Percentiles rank a stretch among this genome's conserved stretches.
phyloP scores from a whole-genome alignment of 2,113 vertebrate species.

The Globicephala melas region DNA sequence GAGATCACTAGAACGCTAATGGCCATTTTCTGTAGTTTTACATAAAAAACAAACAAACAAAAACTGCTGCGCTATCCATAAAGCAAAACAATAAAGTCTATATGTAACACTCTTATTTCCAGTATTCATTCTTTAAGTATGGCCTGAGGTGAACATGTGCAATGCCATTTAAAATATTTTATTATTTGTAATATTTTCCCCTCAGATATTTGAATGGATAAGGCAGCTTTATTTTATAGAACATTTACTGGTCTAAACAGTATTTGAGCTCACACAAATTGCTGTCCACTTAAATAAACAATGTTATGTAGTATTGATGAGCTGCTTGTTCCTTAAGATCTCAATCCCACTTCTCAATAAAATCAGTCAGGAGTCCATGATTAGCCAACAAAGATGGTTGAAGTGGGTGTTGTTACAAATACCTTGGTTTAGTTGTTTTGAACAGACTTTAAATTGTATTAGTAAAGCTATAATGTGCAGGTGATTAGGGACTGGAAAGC shows the following conservation, averaged over 20 bases:
- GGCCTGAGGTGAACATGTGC: not conserved
- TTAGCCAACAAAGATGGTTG: not conserved
- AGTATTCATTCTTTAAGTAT: not conserved
- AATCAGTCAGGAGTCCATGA: not conserved
- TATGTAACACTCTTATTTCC: slow-evolving; percentile 26
- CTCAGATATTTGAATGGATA: not conserved
- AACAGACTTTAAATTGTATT: slow-evolving; percentile 6
- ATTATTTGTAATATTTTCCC: slow-evolving; percentile 56
- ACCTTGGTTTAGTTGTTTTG: not conserved
- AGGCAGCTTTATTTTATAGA: slow-evolving; percentile 12
- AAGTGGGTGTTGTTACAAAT: not conserved
- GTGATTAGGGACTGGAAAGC: not conserved
- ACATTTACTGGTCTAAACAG: not conserved
- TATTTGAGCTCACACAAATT: slow-evolving; percentile 39
- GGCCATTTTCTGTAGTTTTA: not conserved
- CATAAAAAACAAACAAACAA: not conserved
- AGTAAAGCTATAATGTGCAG: not conserved
- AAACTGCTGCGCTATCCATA: not conserved
- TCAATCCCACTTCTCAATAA: not conserved
- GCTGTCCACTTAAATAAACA: not conserved
- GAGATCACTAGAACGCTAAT: not conserved
- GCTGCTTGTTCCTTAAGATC: not conserved
- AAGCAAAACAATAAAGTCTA: slow-evolving; percentile 34
- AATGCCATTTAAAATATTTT: slow-evolving; percentile 58
- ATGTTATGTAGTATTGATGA: not conserved